Evolutionary conservation across 2,113 vertebrate genomes (phyloP).

Genomic region (Athene cunicularia): DNA sequence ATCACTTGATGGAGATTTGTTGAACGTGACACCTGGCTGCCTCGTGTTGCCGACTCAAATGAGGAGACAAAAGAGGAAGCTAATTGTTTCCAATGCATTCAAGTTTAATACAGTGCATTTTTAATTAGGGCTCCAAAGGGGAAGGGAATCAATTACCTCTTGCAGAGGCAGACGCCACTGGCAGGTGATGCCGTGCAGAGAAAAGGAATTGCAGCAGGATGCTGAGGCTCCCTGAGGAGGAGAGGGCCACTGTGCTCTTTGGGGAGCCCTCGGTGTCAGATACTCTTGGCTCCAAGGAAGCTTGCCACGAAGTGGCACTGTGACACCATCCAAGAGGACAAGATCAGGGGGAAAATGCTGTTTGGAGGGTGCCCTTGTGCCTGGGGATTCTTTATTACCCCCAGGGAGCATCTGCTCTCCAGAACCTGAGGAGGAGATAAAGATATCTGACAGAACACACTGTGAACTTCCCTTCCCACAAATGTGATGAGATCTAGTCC

Average conservation of each 20-base stretch:
- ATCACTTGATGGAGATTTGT: conserved; percentile 73
- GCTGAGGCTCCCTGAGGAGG: neutral
- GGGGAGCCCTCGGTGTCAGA: neutral
- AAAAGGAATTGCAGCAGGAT: neutral
- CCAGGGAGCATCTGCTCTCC: neutral
- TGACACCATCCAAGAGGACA: neutral
- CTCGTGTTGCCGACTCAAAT: conserved; percentile 31
- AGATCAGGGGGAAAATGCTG: neutral
- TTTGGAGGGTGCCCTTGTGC: neutral
- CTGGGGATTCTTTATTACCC: neutral
- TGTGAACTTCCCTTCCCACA: neutral
- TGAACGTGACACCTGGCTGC: conserved; percentile 76
- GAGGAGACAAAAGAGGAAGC: conserved; percentile 74
- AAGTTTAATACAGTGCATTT: conserved; percentile 69
- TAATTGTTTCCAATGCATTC: conserved; percentile 77
- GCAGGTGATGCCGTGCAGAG: neutral
- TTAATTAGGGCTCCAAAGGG: conserved; percentile 72
- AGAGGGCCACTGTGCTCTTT: neutral
- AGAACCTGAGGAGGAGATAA: neutral
- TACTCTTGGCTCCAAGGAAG: neutral
- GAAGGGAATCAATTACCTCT: conserved; percentile 67
- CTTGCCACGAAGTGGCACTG: neutral
- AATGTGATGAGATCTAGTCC: neutral
- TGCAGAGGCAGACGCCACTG: conserved; percentile 9
- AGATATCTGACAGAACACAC: neutral